Evolutionary conservation across 1,140 invertebrate genomes (phyloP).

Genomic region (Drosophila kikkawai): DNA sequence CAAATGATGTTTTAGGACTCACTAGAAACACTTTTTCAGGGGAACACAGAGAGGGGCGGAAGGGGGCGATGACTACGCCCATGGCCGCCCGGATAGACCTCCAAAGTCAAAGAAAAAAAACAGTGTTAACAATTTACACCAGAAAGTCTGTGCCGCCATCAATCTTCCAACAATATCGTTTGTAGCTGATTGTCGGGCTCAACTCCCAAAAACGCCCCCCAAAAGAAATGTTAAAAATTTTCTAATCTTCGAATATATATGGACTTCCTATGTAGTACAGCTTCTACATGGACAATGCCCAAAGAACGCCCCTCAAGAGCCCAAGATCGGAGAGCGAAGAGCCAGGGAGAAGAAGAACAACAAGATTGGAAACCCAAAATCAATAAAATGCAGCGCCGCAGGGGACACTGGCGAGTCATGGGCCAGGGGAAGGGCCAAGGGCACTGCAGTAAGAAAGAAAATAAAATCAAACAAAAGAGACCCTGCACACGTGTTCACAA

Average conservation of each 20-base stretch:
- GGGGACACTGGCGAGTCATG: slow-evolving; percentile 62
- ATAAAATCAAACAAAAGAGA: slow-evolving; percentile 44
- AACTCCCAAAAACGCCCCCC: slow-evolving; percentile 49
- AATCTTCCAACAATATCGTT: slow-evolving; percentile 57
- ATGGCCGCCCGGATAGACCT: slow-evolving; percentile 29
- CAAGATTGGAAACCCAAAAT: slow-evolving; percentile 65
- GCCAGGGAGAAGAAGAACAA: slow-evolving; percentile 39
- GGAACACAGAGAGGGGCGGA: slow-evolving; percentile 40
- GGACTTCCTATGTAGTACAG: slow-evolving; percentile 36
- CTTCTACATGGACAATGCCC: slow-evolving; percentile 47
- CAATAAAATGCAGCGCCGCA: slow-evolving; percentile 74
- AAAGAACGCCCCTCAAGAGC: slow-evolving; percentile 41
- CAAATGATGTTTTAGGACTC: slow-evolving; percentile 48
- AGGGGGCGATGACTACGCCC: slow-evolving; percentile 30
- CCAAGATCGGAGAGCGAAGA: slow-evolving; percentile 19
- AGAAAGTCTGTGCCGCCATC: slow-evolving; percentile 37
- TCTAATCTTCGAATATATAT: slow-evolving; percentile 36
- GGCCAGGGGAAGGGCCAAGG: slow-evolving; percentile 41
- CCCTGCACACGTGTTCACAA: slow-evolving; percentile 80
- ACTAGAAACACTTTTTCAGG: slow-evolving; percentile 46
- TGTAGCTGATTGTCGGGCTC: slow-evolving; percentile 45
- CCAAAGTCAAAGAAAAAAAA: slow-evolving; percentile 45
- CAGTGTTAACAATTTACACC: slow-evolving; percentile 68
- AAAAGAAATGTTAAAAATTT: slow-evolving; percentile 43
- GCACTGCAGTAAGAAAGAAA: slow-evolving; percentile 38